These are phyloP conservation scores for Characodon lateralis DNA, from an alignment of 2,797 vertebrate genomes.

Conservation along the genomic window DNA sequence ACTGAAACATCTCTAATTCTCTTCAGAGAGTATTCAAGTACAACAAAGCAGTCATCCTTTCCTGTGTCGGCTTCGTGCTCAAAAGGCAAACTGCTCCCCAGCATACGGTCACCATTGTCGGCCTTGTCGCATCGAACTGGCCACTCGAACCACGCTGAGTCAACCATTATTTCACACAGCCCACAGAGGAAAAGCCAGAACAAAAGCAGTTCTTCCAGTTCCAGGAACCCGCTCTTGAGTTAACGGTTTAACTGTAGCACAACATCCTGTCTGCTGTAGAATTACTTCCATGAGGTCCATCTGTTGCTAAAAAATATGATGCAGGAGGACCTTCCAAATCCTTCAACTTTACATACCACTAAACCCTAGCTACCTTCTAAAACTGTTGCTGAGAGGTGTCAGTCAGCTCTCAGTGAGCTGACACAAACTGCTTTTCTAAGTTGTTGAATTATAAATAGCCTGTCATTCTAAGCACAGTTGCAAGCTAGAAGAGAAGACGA, in stretches of 20 bases:
- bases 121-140: conserved; percentile 72
- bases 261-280: conserved; percentile 56
- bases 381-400: background rate
- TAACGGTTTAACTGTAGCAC: conserved; percentile 51
- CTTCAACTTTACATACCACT: background rate
- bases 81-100: conserved; percentile 57
- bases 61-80: conserved; percentile 79
- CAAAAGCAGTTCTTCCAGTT: conserved; percentile 53
- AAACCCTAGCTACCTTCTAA: background rate
- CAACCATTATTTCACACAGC: conserved; percentile 56
- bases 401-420: background rate
- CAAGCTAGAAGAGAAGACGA: background rate
- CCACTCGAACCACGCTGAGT: conserved; percentile 66
- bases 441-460: background rate
- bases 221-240: conserved; percentile 49
- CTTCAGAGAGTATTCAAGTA: conserved; percentile 55
- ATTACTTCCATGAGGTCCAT: conserved; percentile 62
- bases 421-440: background rate
- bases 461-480: background rate
- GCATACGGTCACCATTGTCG: conserved; percentile 59
- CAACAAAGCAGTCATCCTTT: conserved; percentile 74
- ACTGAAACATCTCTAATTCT: conserved; percentile 40
- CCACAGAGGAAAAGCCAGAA: conserved; percentile 56
- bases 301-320: conserved; percentile 49
- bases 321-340: background rate